A percentile compares a stretch with the other conserved stretches of the same genome.
phyloP scores from a whole-genome alignment of 1,140 invertebrate genomes.

The Goniozus legneri region DNA sequence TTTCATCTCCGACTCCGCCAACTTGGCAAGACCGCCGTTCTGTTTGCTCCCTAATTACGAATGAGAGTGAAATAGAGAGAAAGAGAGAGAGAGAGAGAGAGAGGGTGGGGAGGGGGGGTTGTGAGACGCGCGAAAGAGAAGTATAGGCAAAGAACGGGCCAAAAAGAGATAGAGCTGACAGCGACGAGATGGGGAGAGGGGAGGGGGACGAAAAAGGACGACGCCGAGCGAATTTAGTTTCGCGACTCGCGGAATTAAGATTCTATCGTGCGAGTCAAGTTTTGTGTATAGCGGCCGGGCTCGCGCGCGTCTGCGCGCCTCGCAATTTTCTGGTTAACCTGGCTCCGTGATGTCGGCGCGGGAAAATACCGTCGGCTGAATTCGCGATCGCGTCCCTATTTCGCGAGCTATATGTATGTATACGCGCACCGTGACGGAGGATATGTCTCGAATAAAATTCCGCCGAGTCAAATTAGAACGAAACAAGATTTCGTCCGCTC shows the following conservation, averaged over 20 bases:
- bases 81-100: background rate
- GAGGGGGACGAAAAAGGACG: background rate
- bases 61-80: conserved; percentile 27
- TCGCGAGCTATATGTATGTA: no score
- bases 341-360: no score
- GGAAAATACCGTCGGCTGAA: no score
- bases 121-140: conserved; percentile 4
- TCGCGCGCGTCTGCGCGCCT: no score
- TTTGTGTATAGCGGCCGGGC: no score
- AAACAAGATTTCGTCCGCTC: no score
- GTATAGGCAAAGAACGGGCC: background rate
- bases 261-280: conserved; percentile 35
- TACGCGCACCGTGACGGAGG: no score
- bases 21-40: conserved; percentile 38
- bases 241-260: conserved; percentile 33
- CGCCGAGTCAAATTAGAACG: no score
- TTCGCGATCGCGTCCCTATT: no score
- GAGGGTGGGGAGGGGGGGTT: background rate
- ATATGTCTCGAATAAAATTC: no score
- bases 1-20: conserved; percentile 40
- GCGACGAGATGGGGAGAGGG: background rate
- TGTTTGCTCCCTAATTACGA: conserved; percentile 44
- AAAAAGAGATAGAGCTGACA: conserved; percentile 7
- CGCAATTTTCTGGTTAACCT: conserved; percentile 41
- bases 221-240: conserved; percentile 19